Evolutionary conservation across 2,888 invertebrate species (phyloP).

Genomic region (Mellilla xanthometata): DNA sequence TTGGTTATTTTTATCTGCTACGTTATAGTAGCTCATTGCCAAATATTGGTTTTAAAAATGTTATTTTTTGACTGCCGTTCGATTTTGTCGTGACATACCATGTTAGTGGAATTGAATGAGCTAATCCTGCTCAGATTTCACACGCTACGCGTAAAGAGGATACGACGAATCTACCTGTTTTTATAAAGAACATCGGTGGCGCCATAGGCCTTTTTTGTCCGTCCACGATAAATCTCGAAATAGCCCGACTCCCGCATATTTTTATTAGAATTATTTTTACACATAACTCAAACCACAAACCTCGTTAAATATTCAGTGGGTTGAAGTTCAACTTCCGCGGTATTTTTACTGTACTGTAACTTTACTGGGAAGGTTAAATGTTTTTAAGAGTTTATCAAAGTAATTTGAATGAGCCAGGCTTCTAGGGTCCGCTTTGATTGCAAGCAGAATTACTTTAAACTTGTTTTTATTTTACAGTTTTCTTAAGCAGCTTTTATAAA

Average conservation of each 20-base stretch:
- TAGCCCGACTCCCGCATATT: background rate
- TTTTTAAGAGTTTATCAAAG: conserved; percentile 5
- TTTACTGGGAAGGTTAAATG: conserved; percentile 8
- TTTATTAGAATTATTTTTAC: too few relatives aligned
- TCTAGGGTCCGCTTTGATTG: conserved; percentile 4
- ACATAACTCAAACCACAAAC: background rate
- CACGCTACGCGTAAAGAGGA: too few relatives aligned
- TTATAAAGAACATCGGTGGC: too few relatives aligned
- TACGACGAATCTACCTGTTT: too few relatives aligned
- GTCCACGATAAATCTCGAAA: conserved; percentile 5
- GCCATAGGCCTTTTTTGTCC: conserved; percentile 13
- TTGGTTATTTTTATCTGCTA: too few relatives aligned
- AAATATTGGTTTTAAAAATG: too few relatives aligned
- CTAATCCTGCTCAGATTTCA: too few relatives aligned
- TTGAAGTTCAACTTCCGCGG: background rate
- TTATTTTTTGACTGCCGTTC: too few relatives aligned
- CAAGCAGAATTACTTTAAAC: background rate
- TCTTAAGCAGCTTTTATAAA: background rate
- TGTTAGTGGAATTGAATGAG: too few relatives aligned
- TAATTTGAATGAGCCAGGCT: conserved; percentile 7
- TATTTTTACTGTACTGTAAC: conserved; percentile 1
- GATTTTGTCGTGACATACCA: too few relatives aligned
- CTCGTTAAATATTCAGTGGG: conserved; percentile 14
- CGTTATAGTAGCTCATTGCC: too few relatives aligned
- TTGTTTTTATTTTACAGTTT: background rate